A percentile compares a stretch with the other conserved stretches of the same genome.
Evolutionary conservation across 2,797 vertebrate genomes (phyloP).

Genomic region (Podarcis siculus): DNA sequence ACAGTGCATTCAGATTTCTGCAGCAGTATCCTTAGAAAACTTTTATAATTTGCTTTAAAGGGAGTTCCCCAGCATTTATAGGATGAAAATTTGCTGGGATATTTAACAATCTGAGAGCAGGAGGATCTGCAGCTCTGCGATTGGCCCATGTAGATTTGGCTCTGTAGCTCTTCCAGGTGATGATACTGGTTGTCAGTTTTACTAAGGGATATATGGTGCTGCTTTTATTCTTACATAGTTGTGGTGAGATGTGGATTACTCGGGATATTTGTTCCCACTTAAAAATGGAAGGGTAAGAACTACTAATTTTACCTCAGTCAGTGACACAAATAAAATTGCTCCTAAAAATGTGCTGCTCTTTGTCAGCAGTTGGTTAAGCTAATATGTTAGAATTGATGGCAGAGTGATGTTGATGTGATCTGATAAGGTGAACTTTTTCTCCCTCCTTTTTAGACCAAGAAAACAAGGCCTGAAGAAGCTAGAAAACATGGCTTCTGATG

Average conservation of each 20-base stretch:
- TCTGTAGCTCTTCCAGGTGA: not conserved
- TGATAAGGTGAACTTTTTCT: conserved; percentile 30
- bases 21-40: not conserved
- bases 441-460: conserved; percentile 56
- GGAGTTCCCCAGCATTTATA: not conserved
- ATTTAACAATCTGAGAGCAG: not conserved
- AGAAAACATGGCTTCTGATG: conserved; percentile 85
- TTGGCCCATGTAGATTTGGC: not conserved
- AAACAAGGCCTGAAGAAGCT: conserved; percentile 37
- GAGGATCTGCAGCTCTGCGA: not conserved
- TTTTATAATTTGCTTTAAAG: too few relatives aligned
- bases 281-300: not conserved
- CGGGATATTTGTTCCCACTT: not conserved
- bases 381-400: not conserved
- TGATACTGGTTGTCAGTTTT: not conserved
- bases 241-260: not conserved
- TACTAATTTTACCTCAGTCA: not conserved
- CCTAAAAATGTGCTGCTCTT: conserved; percentile 4
- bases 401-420: not conserved
- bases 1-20: not conserved
- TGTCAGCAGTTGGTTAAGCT: not conserved
- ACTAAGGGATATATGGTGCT: not conserved
- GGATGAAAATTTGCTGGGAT: not conserved
- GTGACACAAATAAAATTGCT: not conserved
- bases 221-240: not conserved